Conservation (phyloP, 2,113 vertebrate species). For the Tapirus terrestris region DNA sequence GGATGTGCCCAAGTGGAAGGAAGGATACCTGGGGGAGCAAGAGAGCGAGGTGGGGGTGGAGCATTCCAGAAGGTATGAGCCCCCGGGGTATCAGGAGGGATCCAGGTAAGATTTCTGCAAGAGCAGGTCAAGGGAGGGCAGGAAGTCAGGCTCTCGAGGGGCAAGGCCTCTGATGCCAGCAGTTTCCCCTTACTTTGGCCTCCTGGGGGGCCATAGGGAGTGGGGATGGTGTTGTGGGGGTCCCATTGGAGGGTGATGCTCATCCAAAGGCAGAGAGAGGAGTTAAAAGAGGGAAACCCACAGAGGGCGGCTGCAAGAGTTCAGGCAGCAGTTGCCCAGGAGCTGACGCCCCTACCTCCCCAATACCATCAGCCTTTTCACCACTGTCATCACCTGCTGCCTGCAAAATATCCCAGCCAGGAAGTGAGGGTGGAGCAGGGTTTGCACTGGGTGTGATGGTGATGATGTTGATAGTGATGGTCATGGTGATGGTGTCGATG, state of each 20-base stretch:
- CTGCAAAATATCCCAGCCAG: too few relatives aligned
- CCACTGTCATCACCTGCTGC: too few relatives aligned
- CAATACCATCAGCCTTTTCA: too few relatives aligned
- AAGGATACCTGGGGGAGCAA: background rate
- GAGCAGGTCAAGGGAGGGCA: accelerated
- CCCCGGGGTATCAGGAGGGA: background rate
- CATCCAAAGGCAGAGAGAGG: background rate
- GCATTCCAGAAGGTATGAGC: too few relatives aligned
- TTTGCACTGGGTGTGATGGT: too few relatives aligned
- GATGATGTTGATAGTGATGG: background rate
- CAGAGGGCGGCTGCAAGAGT: too few relatives aligned
- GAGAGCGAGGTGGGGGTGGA: background rate
- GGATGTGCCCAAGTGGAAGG: background rate
- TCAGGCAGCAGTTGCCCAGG: background rate
- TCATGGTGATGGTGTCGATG: background rate
- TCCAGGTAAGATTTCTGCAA: background rate
- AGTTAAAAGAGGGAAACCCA: background rate
- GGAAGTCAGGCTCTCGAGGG: background rate
- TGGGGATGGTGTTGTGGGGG: too few relatives aligned
- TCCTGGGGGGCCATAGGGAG: background rate
- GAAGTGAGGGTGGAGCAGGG: too few relatives aligned
- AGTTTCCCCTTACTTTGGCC: background rate
- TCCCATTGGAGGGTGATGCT: accelerated
- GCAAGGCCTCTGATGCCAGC: background rate
- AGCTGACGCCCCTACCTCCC: too few relatives aligned